Conservation (phyloP, 2,797 vertebrate species). For the Lagocephalus sceleratus region DNA sequence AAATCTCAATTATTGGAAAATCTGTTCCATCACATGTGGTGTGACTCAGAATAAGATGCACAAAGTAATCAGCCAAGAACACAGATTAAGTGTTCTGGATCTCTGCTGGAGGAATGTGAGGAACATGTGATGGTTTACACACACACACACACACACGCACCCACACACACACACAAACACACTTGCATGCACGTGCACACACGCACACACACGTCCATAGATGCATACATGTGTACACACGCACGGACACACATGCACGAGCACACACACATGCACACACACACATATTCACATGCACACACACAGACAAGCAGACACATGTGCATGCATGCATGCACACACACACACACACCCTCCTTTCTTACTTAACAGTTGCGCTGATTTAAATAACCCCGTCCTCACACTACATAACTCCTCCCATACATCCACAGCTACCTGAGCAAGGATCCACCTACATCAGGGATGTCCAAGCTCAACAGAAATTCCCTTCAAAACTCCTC, state of each 20-base stretch:
- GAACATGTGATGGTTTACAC: not conserved
- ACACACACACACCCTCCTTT: not conserved
- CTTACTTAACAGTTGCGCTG: no score
- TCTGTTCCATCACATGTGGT: conserved; percentile 56
- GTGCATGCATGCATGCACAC: not conserved
- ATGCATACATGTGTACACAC: not conserved
- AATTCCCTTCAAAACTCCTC: no score
- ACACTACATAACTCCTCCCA: no score
- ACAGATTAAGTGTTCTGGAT: conserved; percentile 51
- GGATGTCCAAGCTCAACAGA: no score
- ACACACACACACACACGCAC: not conserved
- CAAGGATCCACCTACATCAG: no score
- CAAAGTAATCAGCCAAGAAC: conserved; percentile 47
- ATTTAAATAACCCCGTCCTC: no score
- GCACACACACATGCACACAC: not conserved
- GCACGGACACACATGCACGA: not conserved
- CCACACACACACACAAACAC: not conserved
- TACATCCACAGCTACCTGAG: no score
- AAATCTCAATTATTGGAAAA: conserved; percentile 41
- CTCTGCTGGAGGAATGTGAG: not conserved
- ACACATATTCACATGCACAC: not conserved
- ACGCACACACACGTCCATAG: not conserved
- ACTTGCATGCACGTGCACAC: not conserved
- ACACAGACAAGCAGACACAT: not conserved
- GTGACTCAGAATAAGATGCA: conserved; percentile 41